phyloP scores from a whole-genome alignment of 2,113 vertebrate genomes.

The Tapirus terrestris region DNA sequence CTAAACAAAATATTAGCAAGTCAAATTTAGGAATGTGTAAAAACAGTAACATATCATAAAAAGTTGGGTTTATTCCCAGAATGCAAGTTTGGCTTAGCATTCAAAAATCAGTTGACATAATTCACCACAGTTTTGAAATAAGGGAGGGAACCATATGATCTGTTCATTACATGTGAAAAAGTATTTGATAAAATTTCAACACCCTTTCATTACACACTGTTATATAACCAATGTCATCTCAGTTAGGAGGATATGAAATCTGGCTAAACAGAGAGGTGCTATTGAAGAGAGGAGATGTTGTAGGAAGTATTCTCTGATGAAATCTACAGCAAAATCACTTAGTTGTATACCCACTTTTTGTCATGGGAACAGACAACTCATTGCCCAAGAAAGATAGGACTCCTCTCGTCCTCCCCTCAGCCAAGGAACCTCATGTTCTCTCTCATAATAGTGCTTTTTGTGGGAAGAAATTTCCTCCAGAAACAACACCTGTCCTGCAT shows the following conservation, averaged over 20 bases:
- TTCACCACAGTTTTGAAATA: conserved; percentile 56
- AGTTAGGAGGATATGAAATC: neutral
- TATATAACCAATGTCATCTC: neutral
- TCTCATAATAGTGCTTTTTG: neutral
- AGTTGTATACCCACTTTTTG: neutral
- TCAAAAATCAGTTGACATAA: conserved; percentile 69
- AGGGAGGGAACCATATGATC: neutral
- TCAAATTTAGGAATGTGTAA: conserved; percentile 67
- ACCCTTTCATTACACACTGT: neutral
- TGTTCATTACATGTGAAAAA: conserved; percentile 30
- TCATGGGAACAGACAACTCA: neutral
- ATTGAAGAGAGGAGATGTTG: neutral
- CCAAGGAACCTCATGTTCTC: neutral
- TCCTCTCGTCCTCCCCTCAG: neutral
- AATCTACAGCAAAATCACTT: neutral
- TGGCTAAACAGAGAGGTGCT: neutral
- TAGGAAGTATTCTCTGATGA: neutral
- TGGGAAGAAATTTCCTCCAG: neutral
- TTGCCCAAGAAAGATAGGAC: neutral
- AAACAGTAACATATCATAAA: conserved; percentile 53
- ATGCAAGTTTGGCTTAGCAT: conserved; percentile 56
- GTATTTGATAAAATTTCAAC: conserved; percentile 46
- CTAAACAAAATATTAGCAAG: conserved; percentile 69
- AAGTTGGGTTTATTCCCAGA: conserved; percentile 72
- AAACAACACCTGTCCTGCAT: neutral